These are phyloP conservation scores for Gerris lacustris DNA, from an alignment of 2,888 invertebrate genomes.

Conservation along the genomic window DNA sequence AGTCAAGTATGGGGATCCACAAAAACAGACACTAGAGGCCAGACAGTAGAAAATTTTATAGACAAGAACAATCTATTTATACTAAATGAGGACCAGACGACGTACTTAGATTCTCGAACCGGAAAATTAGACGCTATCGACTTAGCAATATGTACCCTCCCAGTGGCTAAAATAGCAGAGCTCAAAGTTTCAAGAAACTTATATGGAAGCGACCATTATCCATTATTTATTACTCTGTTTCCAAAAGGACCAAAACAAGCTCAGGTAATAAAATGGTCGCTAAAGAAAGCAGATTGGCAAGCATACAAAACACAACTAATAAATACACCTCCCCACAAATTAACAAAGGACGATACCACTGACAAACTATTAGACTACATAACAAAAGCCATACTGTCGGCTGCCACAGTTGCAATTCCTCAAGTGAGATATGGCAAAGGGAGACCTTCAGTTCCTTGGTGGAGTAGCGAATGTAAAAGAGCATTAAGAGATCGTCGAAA, in stretches of 20 bases:
- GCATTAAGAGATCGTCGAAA: background rate
- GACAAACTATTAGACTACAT: background rate
- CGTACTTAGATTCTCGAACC: background rate
- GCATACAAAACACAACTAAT: background rate
- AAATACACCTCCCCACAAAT: background rate
- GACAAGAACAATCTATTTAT: background rate
- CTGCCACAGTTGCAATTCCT: background rate
- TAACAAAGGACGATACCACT: background rate
- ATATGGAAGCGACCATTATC: background rate
- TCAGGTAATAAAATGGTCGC: background rate
- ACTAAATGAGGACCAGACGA: background rate
- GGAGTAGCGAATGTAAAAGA: background rate
- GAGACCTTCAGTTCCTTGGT: background rate
- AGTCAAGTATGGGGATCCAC: background rate
- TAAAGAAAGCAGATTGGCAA: background rate
- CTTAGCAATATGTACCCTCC: background rate
- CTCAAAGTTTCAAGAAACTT: background rate
- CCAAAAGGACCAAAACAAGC: background rate
- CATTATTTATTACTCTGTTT: background rate
- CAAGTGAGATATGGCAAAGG: background rate
- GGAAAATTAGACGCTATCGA: background rate
- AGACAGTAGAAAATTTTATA: background rate
- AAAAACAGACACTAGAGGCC: background rate
- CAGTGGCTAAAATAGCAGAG: background rate
- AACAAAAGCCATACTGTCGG: background rate